phyloP scores from a whole-genome alignment of 2,797 vertebrate genomes.

The Linurgus olivaceus region DNA sequence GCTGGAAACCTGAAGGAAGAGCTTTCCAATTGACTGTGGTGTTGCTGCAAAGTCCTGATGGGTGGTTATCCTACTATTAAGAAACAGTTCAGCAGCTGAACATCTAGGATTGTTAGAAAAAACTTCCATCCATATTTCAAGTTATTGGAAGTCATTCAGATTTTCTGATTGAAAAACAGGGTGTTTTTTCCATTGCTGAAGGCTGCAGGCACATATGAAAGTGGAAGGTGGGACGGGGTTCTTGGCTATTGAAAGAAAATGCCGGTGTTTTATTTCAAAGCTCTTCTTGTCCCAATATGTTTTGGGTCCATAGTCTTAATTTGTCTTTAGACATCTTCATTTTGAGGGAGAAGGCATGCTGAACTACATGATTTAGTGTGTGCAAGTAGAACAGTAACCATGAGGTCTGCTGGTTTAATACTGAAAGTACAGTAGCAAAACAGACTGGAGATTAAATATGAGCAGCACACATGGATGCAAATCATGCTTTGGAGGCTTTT shows the following conservation, averaged over 20 bases:
- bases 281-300: background rate
- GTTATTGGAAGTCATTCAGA: background rate
- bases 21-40: background rate
- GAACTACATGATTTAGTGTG: background rate
- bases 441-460: background rate
- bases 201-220: accelerated
- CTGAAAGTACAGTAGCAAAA: background rate
- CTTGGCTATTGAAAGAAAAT: background rate
- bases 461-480: background rate
- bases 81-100: background rate
- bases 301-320: background rate
- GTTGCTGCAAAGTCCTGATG: background rate
- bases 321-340: background rate
- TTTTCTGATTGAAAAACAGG: background rate
- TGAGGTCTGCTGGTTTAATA: background rate
- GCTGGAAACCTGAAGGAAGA: background rate
- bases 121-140: background rate
- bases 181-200: background rate
- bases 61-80: background rate
- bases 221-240: background rate
- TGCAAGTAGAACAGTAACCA: background rate
- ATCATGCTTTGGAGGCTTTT: background rate
- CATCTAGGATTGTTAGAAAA: background rate
- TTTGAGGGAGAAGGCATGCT: background rate
- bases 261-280: background rate